Evolutionary conservation across 2,888 invertebrate genomes (phyloP).

Genomic region (Brachypalpus laphriformis): DNA sequence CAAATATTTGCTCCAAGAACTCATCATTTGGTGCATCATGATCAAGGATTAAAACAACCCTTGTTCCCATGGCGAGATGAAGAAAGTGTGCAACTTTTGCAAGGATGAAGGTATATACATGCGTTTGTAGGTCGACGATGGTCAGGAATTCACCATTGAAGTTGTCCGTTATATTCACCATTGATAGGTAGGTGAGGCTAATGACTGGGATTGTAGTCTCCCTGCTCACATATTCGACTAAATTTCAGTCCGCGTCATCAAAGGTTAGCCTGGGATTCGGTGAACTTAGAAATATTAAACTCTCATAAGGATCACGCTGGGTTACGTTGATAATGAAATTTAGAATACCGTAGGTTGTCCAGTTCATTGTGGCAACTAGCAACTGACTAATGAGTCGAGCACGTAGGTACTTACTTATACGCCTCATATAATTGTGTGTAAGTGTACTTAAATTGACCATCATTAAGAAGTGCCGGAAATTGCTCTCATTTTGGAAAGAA

Average conservation of each 20-base stretch:
- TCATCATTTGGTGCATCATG: not conserved
- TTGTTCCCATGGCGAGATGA: not conserved
- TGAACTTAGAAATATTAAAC: too few relatives aligned
- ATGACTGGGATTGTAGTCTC: not conserved
- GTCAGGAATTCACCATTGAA: not conserved
- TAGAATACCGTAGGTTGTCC: too few relatives aligned
- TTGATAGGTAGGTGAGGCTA: not conserved
- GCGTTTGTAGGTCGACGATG: conserved; percentile 4
- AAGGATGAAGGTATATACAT: not conserved
- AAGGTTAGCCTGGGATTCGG: not conserved
- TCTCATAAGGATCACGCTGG: not conserved
- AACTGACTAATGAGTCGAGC: too few relatives aligned
- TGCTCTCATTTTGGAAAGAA: too few relatives aligned
- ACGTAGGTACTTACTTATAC: too few relatives aligned
- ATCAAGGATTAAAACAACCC: not conserved
- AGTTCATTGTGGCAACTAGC: too few relatives aligned
- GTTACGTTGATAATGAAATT: not conserved
- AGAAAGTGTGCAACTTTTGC: not conserved
- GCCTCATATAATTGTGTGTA: too few relatives aligned
- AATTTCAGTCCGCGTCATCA: not conserved
- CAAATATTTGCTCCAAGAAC: not conserved
- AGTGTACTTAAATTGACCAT: too few relatives aligned
- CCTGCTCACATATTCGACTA: not conserved
- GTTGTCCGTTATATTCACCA: not conserved
- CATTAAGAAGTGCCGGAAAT: too few relatives aligned